Base-by-base conservation (phyloP, 1,140 invertebrate species). In the Notospermus geniculatus region DNA sequence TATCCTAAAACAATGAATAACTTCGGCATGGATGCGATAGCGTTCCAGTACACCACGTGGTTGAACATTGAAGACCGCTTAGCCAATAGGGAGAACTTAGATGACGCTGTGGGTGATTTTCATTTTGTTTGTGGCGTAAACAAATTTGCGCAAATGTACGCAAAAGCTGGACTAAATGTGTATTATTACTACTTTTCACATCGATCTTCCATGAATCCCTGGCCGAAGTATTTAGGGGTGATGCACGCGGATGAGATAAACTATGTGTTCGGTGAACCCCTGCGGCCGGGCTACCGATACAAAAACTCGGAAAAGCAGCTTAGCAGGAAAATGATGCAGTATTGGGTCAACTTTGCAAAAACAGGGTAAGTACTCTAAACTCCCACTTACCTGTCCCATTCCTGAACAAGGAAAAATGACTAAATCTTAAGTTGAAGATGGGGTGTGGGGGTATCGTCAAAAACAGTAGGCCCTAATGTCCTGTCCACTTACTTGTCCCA, bases 131-230 rank as follows among this genome's bases (percentile, higher is more conserved):
- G 96, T 83, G 89, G 91, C 72, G 91, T 96, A 30, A 95, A 96
- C 78, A 91, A 97, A 73, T 93, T 95, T 72, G 92, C 93, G 1
- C 86, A 90, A 68, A 84, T 88, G 23, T 96, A 97, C 74, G 90
- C 93, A 2, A 88, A 91, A 68, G 89, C 89, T 28, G 90, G 90
- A 94, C 1, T 88, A 91, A 67, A 69, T 50, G 74, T 80, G 15
- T 98, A 93, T 82, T 94, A 93, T 85, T 98, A 98, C 80, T 92
- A 93, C 74, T 98, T 92, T 79, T 92, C 89, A 63, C 93, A 97
- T 74, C 87, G 93, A 63, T 93, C 90, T 23, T 68, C 73, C 9
- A 68, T 87, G 62, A 92, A 91, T 76, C 90, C 90, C 0, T 97
- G 93, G 93, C 94, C 94, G 1, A 87, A 87, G 57, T 97, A 94